Evolutionary conservation across 2,113 vertebrate genomes (phyloP).

Genomic region (Xiphias gladius): DNA sequence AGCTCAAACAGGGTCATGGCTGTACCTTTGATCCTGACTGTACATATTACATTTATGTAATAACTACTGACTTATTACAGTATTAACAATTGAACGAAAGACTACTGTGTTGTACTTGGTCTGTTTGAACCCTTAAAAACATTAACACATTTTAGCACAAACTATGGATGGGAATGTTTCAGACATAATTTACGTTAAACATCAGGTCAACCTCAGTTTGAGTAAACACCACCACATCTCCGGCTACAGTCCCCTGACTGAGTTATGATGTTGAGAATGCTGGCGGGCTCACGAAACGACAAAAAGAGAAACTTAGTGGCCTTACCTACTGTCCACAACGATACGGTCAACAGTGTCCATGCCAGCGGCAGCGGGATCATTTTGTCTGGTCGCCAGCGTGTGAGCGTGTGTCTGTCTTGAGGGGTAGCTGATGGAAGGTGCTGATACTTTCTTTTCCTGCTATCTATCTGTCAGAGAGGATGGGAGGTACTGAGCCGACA

Average conservation of each 20-base stretch:
- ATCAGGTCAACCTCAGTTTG: background rate
- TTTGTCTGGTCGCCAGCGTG: constrained; percentile 15
- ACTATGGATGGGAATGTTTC: background rate
- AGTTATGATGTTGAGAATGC: background rate
- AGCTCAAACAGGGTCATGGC: background rate
- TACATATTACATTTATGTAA: background rate
- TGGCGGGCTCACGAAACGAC: background rate
- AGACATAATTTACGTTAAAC: background rate
- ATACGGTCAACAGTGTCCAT: constrained; percentile 55
- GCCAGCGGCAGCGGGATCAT: constrained; percentile 61
- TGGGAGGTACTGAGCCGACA: constrained; percentile 75
- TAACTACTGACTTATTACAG: background rate
- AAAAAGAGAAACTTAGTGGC: background rate
- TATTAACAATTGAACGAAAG: background rate
- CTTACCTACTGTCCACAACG: constrained; percentile 73
- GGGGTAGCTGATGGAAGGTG: constrained; percentile 22
- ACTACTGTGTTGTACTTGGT: background rate
- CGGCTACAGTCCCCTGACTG: constrained; percentile 2
- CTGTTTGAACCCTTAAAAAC: background rate
- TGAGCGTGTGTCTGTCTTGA: constrained; percentile 15
- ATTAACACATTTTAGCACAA: background rate
- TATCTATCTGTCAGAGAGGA: constrained; percentile 69
- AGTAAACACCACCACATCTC: background rate
- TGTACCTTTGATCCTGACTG: background rate
- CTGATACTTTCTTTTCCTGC: constrained; percentile 72